Evolutionary conservation across 2,888 invertebrate species (phyloP), one percentile per base, ranked within the genome.

Genomic region (Hedychridium roseum): DNA sequence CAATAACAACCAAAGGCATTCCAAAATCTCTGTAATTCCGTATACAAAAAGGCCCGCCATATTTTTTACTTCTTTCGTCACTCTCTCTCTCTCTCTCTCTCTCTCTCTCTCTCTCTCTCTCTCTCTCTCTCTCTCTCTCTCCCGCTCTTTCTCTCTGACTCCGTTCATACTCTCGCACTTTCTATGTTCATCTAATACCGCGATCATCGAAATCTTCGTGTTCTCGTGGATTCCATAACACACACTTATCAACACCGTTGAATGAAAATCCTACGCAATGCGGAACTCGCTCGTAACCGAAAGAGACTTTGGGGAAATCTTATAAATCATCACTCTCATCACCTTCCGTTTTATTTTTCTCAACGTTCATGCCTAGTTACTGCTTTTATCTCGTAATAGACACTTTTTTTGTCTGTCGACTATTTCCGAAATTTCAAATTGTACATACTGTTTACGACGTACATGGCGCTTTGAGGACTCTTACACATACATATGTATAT

Each of bases 271-370:
- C 70, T 73, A 74, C 71, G 66, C 69, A 67, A 68, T 63, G 64
- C 73, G 73, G 73, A 73, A 74, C 75, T 74, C 64, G 70, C 67
- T 74, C 73, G 73, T 72, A 75, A 75, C 73, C 72, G 73, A 74
- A 76, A 73, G 70, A 73, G 71, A 73, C 72, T n/a, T n/a, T 71
- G 69, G 61, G 54, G 40, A 59, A 70, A 66, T 60, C 61, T 65
- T n/a, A n/a, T n/a, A n/a, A n/a, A n/a, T n/a, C n/a, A n/a, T n/a
- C n/a, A n/a, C n/a, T n/a, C n/a, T n/a, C n/a, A n/a, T n/a, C n/a
- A n/a, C n/a, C n/a, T 54, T 54, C 53, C 54, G 42, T 31, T 39
- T 32, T 36, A 20, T 42, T 21, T 44, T 23, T 18, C 28, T 31
- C 35, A 36, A 39, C 36, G 36, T 17, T 28, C 14, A 14, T 28